Conservation (phyloP, 2,888 invertebrate genomes). For the Pristionchus maxplancki region DNA sequence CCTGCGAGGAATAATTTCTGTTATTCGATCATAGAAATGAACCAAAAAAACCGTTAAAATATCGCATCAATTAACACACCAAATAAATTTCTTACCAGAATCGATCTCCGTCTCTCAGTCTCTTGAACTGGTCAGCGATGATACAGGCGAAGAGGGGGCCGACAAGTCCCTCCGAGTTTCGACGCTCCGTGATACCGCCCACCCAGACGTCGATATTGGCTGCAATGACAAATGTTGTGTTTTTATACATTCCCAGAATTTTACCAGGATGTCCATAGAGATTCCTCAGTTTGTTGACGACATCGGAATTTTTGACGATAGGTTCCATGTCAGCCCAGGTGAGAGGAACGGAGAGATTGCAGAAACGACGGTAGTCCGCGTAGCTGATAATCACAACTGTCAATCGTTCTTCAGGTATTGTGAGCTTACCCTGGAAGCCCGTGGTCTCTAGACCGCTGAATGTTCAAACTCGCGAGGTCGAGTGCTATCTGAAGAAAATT, state of each 20-base stretch:
- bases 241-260: background rate
- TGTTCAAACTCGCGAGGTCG: slow-evolving; percentile 95
- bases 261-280: slow-evolving; percentile 90
- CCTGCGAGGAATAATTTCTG: slow-evolving; percentile 84
- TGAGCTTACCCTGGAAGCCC: slow-evolving; percentile 84
- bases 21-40: too few species aligned
- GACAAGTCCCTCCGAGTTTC: slow-evolving; percentile 88
- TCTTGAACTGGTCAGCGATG: slow-evolving; percentile 91
- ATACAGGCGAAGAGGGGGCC: slow-evolving; percentile 95
- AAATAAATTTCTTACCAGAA: too few species aligned
- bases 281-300: slow-evolving; percentile 86
- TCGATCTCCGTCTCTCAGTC: slow-evolving; percentile 92
- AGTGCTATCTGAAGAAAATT: slow-evolving; percentile 85
- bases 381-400: slow-evolving; percentile 80
- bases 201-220: slow-evolving; percentile 95
- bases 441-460: slow-evolving; percentile 94
- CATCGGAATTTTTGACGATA: slow-evolving; percentile 85
- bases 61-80: too few species aligned
- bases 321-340: slow-evolving; percentile 89
- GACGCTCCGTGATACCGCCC: slow-evolving; percentile 92
- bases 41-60: too few species aligned
- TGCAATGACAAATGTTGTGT: slow-evolving; percentile 54
- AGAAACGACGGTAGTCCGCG: slow-evolving; percentile 89
- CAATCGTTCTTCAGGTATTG: too few species aligned
- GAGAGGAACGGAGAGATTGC: slow-evolving; percentile 87